These are phyloP conservation scores for Hyphantria cunea DNA, from an alignment of 1,140 invertebrate species.

Conservation along the genomic window DNA sequence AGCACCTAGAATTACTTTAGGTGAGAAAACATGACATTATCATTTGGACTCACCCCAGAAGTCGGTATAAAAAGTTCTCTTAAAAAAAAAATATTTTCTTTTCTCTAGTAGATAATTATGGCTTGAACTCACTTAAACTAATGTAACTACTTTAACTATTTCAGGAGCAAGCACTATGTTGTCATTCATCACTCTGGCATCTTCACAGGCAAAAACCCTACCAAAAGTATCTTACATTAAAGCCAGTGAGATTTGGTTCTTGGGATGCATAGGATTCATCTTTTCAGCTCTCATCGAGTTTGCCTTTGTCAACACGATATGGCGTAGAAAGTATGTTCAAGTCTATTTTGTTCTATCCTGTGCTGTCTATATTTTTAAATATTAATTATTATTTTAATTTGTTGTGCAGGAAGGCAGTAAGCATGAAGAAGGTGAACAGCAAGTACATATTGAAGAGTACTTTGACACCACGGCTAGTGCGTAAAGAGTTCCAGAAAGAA, in stretches of 20 bases:
- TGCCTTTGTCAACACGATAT: constrained; percentile 95
- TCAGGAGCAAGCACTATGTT: constrained; percentile 92
- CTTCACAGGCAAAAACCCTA: constrained; percentile 90
- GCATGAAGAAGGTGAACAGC: constrained; percentile 91
- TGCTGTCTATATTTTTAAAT: background rate
- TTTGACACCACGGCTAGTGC: constrained; percentile 87
- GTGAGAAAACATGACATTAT: constrained; percentile 60
- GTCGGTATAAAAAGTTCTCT: no score
- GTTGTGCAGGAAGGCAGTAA: constrained; percentile 87
- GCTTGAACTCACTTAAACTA: constrained; percentile 89
- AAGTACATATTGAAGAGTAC: constrained; percentile 93
- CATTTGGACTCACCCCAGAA: no score
- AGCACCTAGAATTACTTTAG: constrained; percentile 90
- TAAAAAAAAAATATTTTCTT: no score
- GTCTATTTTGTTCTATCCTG: background rate
- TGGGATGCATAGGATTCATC: constrained; percentile 92
- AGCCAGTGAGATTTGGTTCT: constrained; percentile 94
- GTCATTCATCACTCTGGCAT: constrained; percentile 92
- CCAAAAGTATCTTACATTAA: constrained; percentile 96
- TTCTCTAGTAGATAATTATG: constrained; percentile 90
- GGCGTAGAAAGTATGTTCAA: constrained; percentile 87
- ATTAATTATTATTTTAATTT: constrained; percentile 10
- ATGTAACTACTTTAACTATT: constrained; percentile 37
- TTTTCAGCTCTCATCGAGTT: constrained; percentile 94
- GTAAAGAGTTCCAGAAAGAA: constrained; percentile 87